A percentile compares a stretch with the other conserved stretches of the same genome.
phyloP scores from a whole-genome alignment of 2,888 invertebrate species.

The Napeogenes sylphis region DNA sequence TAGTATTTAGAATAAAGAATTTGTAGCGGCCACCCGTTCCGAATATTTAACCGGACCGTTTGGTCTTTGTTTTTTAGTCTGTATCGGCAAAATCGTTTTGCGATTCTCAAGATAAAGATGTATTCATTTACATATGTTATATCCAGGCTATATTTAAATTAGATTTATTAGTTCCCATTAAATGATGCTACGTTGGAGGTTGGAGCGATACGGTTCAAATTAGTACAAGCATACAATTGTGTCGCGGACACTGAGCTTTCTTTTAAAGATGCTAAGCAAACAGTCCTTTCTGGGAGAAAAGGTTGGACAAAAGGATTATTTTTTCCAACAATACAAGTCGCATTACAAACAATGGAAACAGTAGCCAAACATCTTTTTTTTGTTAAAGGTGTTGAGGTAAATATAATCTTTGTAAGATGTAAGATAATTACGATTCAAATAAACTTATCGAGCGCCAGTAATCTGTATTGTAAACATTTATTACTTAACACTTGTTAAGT shows the following conservation, averaged over 20 bases:
- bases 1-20: constrained; percentile 73
- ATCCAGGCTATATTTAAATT: constrained; percentile 73
- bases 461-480: constrained; percentile 46
- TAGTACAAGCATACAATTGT: constrained; percentile 23
- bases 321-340: constrained; percentile 59
- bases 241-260: constrained; percentile 26
- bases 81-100: constrained; percentile 64
- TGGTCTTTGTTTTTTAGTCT: constrained; percentile 55
- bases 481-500: constrained; percentile 22
- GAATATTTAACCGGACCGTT: constrained; percentile 63
- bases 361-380: constrained; percentile 56
- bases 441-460: constrained; percentile 54
- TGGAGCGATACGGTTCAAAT: constrained; percentile 27
- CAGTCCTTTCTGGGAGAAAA: constrained; percentile 52
- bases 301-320: constrained; percentile 49
- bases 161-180: constrained; percentile 73
- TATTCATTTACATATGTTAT: constrained; percentile 77
- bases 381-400: constrained; percentile 40
- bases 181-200: constrained; percentile 64
- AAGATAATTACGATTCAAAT: constrained; percentile 55
- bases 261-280: constrained; percentile 36
- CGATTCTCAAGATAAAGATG: constrained; percentile 75
- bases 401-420: constrained; percentile 55
- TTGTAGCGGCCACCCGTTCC: constrained; percentile 70
- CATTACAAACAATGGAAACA: constrained; percentile 61